Conservation (phyloP, 2,113 vertebrate species). For the Dicerorhinus sumatrensis region DNA sequence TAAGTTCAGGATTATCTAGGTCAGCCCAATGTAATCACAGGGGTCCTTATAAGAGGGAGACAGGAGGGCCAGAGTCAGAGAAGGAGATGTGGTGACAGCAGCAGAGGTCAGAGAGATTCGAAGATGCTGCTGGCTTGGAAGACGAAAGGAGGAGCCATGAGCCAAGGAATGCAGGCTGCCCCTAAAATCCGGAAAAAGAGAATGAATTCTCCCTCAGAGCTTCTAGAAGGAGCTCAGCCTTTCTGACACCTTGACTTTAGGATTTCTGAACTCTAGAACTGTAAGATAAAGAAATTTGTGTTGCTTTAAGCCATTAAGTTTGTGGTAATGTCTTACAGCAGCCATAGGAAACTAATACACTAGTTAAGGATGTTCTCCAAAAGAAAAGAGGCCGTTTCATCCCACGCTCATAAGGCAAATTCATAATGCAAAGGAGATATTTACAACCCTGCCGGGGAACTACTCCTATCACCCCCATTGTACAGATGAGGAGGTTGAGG, state of each 20-base stretch:
- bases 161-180: neutral
- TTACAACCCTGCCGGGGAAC: too few relatives aligned
- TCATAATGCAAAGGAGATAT: neutral
- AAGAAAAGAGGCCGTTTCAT: neutral
- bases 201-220: neutral
- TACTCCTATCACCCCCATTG: neutral
- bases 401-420: too few relatives aligned
- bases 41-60: neutral
- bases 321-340: neutral
- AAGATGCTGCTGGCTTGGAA: neutral
- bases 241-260: neutral
- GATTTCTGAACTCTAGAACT: neutral
- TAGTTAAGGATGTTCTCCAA: rapidly evolving
- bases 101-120: neutral
- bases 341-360: neutral
- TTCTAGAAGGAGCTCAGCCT: neutral
- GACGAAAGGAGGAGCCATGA: neutral
- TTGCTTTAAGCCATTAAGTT: neutral
- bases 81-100: too few relatives aligned
- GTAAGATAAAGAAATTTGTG: too few relatives aligned
- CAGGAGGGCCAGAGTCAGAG: neutral
- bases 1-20: neutral
- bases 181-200: neutral
- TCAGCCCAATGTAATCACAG: neutral
- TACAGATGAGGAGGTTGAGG: neutral